These are phyloP conservation scores for Alosa alosa DNA, from an alignment of 2,113 vertebrate species.

Conservation along the genomic window DNA sequence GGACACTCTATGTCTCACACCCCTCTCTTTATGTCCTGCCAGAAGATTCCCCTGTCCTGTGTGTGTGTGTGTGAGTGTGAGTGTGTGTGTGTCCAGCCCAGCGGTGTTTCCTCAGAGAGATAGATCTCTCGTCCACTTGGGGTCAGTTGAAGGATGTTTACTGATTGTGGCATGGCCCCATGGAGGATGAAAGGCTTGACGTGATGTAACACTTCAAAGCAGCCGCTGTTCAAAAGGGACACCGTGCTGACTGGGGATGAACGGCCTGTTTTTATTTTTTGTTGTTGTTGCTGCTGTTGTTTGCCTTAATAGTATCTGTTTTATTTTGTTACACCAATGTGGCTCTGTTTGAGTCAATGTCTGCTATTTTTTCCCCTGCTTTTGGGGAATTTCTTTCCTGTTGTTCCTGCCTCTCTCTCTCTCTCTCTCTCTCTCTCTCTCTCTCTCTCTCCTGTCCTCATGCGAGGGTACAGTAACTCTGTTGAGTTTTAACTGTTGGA, in stretches of 20 bases:
- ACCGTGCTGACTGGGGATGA: neutral
- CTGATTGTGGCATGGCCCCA: neutral
- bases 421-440: conserved; percentile 11
- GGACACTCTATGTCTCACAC: neutral
- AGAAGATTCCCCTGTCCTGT: neutral
- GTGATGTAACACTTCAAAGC: conserved; percentile 13
- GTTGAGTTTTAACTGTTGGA: neutral
- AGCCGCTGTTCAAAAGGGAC: neutral
- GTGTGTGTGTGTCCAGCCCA: neutral
- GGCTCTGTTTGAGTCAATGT: neutral
- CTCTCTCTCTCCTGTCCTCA: neutral
- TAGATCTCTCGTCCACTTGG: neutral
- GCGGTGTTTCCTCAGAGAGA: neutral
- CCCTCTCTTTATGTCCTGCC: neutral
- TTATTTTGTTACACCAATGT: neutral
- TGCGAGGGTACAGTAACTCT: neutral
- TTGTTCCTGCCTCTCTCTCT: neutral
- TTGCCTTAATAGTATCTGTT: neutral
- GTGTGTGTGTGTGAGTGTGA: neutral
- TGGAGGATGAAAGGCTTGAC: neutral
- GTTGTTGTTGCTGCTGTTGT: neutral
- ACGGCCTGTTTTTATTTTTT: neutral
- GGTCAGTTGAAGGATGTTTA: neutral
- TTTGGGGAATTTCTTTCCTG: neutral
- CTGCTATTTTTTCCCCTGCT: neutral